A percentile compares a stretch with the other conserved stretches of the same genome.
Conservation (phyloP, 23 tunicate species). For the Ciona savignyi region DNA sequence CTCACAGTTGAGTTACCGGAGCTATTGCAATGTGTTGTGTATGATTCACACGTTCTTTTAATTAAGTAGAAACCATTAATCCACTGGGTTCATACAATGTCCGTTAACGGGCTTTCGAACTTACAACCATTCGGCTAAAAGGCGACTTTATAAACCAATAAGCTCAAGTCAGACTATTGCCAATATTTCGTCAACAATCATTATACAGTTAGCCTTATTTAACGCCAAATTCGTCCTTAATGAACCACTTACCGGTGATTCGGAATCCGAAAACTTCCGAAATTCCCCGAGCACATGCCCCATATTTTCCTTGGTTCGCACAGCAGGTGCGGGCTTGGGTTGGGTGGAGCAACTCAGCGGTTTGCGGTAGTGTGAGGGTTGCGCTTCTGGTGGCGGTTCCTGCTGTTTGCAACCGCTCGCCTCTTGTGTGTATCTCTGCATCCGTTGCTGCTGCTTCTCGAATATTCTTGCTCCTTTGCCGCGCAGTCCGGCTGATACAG, state of each 20-base stretch:
- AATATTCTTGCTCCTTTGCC: conserved; percentile 89
- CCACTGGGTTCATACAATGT: too few species aligned
- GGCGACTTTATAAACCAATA: too few species aligned
- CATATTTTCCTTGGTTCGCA: conserved; percentile 33
- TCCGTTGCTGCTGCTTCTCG: conserved; percentile 76
- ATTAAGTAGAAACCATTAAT: too few species aligned
- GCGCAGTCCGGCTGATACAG: conserved; percentile 23
- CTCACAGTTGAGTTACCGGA: too few species aligned
- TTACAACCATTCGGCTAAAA: too few species aligned
- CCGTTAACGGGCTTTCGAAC: too few species aligned
- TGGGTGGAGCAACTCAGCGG: background rate
- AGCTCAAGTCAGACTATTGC: too few species aligned
- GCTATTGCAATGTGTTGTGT: too few species aligned
- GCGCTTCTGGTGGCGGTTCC: background rate
- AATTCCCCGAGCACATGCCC: conserved; percentile 69
- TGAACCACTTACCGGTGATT: conserved; percentile 50
- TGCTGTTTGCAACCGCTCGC: conserved; percentile 30
- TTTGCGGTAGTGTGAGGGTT: background rate
- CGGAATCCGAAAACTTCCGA: conserved; percentile 43
- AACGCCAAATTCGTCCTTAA: too few species aligned
- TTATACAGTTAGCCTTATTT: too few species aligned
- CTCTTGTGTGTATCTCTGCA: conserved; percentile 72
- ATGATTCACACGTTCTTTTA: too few species aligned
- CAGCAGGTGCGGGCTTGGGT: conserved; percentile 15
- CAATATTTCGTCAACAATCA: too few species aligned